Evolutionary conservation across 2,113 vertebrate species (phyloP).

Genomic region (Maccullochella peelii): DNA sequence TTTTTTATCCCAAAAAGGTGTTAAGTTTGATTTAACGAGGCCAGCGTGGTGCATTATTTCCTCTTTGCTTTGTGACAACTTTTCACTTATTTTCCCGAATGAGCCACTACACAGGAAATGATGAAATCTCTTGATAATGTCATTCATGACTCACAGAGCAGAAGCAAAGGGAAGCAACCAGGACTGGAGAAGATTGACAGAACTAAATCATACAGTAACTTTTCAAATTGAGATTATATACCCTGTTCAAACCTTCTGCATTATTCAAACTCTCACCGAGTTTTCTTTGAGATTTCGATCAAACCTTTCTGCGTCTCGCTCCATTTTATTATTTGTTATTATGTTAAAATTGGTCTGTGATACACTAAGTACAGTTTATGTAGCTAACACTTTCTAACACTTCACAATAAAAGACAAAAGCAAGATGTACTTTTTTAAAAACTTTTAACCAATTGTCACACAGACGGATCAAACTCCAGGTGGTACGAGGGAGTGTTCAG

Average conservation of each 20-base stretch:
- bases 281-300: background rate
- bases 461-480: background rate
- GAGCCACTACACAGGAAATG: conserved; percentile 47
- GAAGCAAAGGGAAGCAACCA: conserved; percentile 16
- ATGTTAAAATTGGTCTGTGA: background rate
- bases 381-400: background rate
- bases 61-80: conserved; percentile 42
- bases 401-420: background rate
- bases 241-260: background rate
- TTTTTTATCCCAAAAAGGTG: conserved; percentile 31
- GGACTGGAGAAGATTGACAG: conserved; percentile 6
- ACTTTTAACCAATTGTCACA: background rate
- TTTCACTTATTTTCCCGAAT: conserved; percentile 46
- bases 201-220: conserved; percentile 7
- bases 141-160: conserved; percentile 32
- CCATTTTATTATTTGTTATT: background rate
- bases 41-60: conserved; percentile 38
- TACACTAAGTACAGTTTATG: background rate
- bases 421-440: background rate
- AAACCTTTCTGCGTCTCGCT: background rate
- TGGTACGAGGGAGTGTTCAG: background rate
- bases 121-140: conserved; percentile 57
- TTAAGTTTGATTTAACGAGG: conserved; percentile 48
- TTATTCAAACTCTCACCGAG: background rate
- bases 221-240: background rate